These are phyloP conservation scores for Vanacampus margaritifer DNA, from an alignment of 2,113 vertebrate genomes.

Conservation along the genomic window DNA sequence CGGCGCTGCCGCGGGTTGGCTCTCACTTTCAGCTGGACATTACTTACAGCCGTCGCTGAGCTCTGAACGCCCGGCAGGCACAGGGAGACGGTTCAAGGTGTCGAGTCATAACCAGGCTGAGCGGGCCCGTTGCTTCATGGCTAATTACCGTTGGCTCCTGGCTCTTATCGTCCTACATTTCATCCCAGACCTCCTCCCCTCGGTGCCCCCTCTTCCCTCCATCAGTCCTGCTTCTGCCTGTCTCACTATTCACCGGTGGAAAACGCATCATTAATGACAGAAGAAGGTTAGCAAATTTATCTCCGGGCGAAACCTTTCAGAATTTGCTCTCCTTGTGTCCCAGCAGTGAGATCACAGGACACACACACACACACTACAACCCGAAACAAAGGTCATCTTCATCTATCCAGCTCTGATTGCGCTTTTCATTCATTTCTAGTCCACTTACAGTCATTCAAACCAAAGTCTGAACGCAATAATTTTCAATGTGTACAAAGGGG, in stretches of 20 bases:
- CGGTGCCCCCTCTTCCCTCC: constrained; percentile 50
- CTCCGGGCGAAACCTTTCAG: constrained; percentile 72
- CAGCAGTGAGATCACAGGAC: constrained; percentile 36
- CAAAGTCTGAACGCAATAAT: neutral
- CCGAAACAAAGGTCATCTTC: constrained; percentile 16
- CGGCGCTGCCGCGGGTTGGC: constrained; percentile 6
- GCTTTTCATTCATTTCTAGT: neutral
- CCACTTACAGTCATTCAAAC: neutral
- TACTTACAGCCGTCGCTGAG: constrained; percentile 33
- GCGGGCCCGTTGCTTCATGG: constrained; percentile 73
- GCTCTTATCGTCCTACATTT: constrained; percentile 29
- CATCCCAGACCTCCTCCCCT: neutral
- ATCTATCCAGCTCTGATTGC: constrained; percentile 13
- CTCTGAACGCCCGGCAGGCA: constrained; percentile 23
- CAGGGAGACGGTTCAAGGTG: constrained; percentile 39
- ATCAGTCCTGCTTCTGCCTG: constrained; percentile 46
- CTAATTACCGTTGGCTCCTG: constrained; percentile 75
- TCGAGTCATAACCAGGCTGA: constrained; percentile 59
- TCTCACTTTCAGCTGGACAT: constrained; percentile 36
- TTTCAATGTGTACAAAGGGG: neutral
- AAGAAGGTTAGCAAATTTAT: constrained; percentile 80
- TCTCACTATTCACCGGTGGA: constrained; percentile 70
- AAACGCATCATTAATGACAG: constrained; percentile 78
- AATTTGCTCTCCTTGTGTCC: constrained; percentile 37
- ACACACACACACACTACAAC: constrained; percentile 22